Base-by-base conservation (phyloP, 2,113 vertebrate species). In the Garra rufa region DNA sequence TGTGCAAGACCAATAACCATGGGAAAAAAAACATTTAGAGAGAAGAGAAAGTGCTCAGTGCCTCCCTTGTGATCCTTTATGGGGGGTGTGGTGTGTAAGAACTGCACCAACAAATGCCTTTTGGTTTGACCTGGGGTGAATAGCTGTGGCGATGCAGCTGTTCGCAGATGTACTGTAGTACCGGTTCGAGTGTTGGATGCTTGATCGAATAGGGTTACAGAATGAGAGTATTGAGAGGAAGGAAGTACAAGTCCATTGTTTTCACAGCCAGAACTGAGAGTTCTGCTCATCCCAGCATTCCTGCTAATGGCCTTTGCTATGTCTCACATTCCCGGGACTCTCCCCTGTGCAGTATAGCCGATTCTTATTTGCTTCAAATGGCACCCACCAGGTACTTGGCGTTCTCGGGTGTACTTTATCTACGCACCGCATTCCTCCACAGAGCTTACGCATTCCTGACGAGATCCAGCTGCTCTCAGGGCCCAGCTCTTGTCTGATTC, bases 401-500 rank as follows among this genome's bases (percentile, higher is more conserved):
- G 76, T 57, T 83, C 81, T 88, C 48, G 8, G 26, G 70, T 76
- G 38, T n/a, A 57, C 21, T 85, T 86, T 82, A 86, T 86, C 80
- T 84, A 55, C 69, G 59, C 76, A 46, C 83, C 41, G 38, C 85
- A 85, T 88, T 88, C 85, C 83, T 85, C 75, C 50, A 71, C 50
- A 81, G 67, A 26, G 83, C 82, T 65, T 85, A 70, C 63, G 48
- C 10, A 50, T 78, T 81, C 81, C 73, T 80, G 85, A 88, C 59
- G 59, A 83, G 85, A 81, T 85, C 88, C 85, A 85, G 88, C 85
- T 88, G 85, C 76, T 81, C 48, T 76, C 52, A 81, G 75, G 44
- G 13, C 4, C 7, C 52, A 46, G 65, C 9, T 76, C 41, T 48
- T 38, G 26, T 74, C 76, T 57, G 44, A 87, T 76, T 70, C 41